These are phyloP conservation scores for Sisor rabdophorus DNA, from an alignment of 2,113 vertebrate genomes.

Conservation along the genomic window DNA sequence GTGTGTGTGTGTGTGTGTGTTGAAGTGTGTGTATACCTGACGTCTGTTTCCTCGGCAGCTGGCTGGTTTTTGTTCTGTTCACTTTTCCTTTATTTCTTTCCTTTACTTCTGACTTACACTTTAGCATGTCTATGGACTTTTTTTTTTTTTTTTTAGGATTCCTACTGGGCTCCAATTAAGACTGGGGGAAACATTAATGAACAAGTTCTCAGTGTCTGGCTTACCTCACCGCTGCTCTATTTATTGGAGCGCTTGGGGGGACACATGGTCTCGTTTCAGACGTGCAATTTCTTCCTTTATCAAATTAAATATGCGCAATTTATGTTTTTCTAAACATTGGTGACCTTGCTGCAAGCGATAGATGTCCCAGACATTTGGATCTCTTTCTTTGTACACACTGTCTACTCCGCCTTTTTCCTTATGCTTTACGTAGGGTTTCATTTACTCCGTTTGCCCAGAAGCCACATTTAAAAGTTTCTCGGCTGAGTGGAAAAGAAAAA, in stretches of 20 bases:
- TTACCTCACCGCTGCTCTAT: constrained; percentile 50
- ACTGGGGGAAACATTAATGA: constrained; percentile 53
- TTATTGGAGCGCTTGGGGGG: constrained; percentile 55
- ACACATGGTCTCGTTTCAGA: constrained; percentile 55
- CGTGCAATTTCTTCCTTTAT: constrained; percentile 47
- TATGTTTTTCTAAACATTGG: constrained; percentile 55
- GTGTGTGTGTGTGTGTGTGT: background rate
- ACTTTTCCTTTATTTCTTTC: constrained; percentile 40
- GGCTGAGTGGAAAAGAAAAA: constrained; percentile 40
- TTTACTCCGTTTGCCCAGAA: constrained; percentile 50
- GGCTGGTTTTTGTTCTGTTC: constrained; percentile 34
- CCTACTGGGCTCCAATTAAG: constrained; percentile 54
- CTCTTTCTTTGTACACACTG: constrained; percentile 27
- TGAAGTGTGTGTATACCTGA: constrained; percentile 13
- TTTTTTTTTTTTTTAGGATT: constrained; percentile 41
- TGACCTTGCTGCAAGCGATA: constrained; percentile 56
- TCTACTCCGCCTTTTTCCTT: constrained; percentile 38
- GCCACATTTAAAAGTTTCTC: constrained; percentile 45
- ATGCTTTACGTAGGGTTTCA: constrained; percentile 42
- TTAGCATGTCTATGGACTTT: constrained; percentile 32
- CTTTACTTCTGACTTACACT: constrained; percentile 36
- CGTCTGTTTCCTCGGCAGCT: constrained; percentile 10
- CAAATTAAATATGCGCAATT: constrained; percentile 59
- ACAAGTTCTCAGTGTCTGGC: constrained; percentile 44
- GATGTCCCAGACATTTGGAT: constrained; percentile 50